Conservation (phyloP, 2,113 vertebrate genomes). For the Columba janthina region DNA sequence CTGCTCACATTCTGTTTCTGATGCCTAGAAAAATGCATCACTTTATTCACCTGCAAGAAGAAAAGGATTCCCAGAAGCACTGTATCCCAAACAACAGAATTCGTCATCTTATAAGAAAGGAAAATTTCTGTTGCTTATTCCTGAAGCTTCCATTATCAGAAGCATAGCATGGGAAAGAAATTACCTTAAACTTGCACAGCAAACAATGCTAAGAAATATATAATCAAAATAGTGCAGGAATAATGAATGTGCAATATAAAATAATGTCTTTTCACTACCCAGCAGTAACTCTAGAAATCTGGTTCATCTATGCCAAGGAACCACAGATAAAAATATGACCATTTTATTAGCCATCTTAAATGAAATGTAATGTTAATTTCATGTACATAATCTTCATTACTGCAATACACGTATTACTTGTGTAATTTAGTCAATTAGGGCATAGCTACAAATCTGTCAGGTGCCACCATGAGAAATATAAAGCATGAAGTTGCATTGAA, state of each 20-base stretch:
- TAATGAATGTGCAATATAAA: not conserved
- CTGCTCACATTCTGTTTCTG: not conserved
- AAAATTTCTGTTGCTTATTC: not conserved
- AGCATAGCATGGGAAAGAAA: not conserved
- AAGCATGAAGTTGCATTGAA: conserved; percentile 1
- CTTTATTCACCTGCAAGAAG: not conserved
- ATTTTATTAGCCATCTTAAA: conserved; percentile 57
- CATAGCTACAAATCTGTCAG: conserved; percentile 50
- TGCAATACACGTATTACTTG: not conserved
- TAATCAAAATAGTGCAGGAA: not conserved
- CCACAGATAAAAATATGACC: conserved; percentile 28
- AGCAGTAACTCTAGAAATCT: not conserved
- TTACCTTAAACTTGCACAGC: not conserved
- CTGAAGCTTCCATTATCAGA: not conserved
- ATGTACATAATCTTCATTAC: conserved; percentile 50
- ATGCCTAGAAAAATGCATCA: not conserved
- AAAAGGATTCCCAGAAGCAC: not conserved
- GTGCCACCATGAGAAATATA: conserved; percentile 15
- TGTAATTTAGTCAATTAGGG: conserved; percentile 40
- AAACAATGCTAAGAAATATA: not conserved
- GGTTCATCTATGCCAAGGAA: not conserved
- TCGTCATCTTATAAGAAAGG: not conserved
- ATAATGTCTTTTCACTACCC: not conserved
- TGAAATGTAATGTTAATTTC: conserved; percentile 57
- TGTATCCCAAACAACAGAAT: not conserved